phyloP scores from a whole-genome alignment of 1,140 invertebrate genomes.

The Cydia amplana region DNA sequence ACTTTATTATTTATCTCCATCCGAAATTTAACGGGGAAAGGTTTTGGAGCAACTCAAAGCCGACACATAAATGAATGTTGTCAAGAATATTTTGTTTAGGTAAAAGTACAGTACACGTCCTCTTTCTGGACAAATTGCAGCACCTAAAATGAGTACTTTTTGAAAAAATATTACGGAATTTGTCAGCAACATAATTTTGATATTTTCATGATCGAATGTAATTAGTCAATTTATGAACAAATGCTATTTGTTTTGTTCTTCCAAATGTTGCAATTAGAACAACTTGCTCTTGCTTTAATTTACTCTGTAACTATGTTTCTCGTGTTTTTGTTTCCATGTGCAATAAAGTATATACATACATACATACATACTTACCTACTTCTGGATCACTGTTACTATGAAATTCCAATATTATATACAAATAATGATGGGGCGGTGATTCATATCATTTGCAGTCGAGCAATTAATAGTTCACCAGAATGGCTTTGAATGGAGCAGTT shows the following conservation, averaged over 20 bases:
- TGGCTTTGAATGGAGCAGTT: conserved; percentile 66
- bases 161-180: too few relatives aligned
- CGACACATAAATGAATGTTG: neutral
- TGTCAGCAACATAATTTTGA: too few relatives aligned
- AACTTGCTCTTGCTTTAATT: too few relatives aligned
- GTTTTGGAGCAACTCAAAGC: neutral
- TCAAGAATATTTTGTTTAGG: neutral
- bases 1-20: conserved; percentile 32
- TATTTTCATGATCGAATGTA: too few relatives aligned
- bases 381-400: too few relatives aligned
- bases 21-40: neutral
- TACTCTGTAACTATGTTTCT: too few relatives aligned
- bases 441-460: conserved; percentile 33
- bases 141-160: neutral
- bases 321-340: too few relatives aligned
- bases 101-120: neutral
- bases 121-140: neutral
- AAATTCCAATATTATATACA: neutral
- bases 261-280: too few relatives aligned
- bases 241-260: too few relatives aligned
- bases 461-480: conserved; percentile 73
- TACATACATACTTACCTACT: too few relatives aligned
- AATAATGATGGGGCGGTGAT: neutral
- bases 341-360: too few relatives aligned
- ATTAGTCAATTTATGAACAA: too few relatives aligned